phyloP scores from a whole-genome alignment of 2,113 vertebrate species.

The Hydropotes inermis region DNA sequence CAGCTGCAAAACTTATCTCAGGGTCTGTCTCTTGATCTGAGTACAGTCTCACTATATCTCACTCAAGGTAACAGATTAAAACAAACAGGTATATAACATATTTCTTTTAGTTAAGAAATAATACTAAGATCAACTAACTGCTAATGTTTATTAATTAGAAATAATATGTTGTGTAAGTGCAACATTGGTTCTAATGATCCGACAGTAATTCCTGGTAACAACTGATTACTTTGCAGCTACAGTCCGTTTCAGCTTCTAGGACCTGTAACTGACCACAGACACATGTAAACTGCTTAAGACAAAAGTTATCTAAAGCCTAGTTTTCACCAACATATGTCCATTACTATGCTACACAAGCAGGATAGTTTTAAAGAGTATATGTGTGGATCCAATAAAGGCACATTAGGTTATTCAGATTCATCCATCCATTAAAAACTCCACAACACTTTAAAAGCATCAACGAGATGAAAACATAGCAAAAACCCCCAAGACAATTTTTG shows the following conservation, averaged over 20 bases:
- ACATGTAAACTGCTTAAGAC: background rate
- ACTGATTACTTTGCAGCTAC: background rate
- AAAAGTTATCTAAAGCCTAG: background rate
- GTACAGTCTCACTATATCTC: background rate
- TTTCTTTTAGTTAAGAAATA: slow-evolving; percentile 17
- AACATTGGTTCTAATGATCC: background rate
- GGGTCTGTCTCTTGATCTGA: background rate
- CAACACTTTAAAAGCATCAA: background rate
- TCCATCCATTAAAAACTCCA: background rate
- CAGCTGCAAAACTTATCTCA: background rate
- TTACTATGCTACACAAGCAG: background rate
- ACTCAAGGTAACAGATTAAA: background rate
- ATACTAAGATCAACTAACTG: background rate
- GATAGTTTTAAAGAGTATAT: background rate
- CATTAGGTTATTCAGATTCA: background rate
- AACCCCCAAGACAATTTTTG: background rate
- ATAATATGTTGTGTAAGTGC: background rate
- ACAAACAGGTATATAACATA: background rate
- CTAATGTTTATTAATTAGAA: slow-evolving; percentile 1
- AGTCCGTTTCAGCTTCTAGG: background rate
- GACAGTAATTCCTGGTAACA: background rate
- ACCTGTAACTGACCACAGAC: background rate
- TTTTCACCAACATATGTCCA: background rate
- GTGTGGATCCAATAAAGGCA: background rate
- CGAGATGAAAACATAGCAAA: background rate